Evolutionary conservation across 2,888 invertebrate species (phyloP).

Genomic region (Horisme vitalbata): DNA sequence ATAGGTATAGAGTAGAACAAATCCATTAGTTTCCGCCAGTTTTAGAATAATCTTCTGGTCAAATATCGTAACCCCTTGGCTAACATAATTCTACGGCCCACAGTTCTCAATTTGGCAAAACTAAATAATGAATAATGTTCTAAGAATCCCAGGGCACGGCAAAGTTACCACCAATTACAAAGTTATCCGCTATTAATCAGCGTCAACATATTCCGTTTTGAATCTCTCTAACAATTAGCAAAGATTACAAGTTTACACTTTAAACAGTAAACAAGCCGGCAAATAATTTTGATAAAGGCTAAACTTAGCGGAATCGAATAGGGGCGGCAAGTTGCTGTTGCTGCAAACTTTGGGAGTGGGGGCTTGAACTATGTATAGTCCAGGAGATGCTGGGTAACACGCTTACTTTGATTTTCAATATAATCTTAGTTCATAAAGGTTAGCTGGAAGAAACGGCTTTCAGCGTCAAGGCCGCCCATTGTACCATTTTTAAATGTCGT

Average conservation of each 20-base stretch:
- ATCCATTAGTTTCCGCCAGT: too few relatives aligned
- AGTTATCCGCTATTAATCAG: constrained; percentile 4
- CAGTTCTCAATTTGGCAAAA: too few relatives aligned
- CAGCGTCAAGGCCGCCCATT: too few relatives aligned
- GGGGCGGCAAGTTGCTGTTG: constrained; percentile 22
- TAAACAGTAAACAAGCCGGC: constrained; percentile 10
- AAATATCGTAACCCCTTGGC: too few relatives aligned
- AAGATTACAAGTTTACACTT: constrained; percentile 14
- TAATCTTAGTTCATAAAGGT: too few relatives aligned
- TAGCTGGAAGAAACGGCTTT: too few relatives aligned
- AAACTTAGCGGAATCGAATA: constrained; percentile 38
- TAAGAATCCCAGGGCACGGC: too few relatives aligned
- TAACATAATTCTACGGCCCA: too few relatives aligned
- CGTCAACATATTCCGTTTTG: constrained; percentile 8
- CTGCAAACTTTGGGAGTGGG: constrained; percentile 3
- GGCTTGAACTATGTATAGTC: constrained; percentile 4
- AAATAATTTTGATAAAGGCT: constrained; percentile 38
- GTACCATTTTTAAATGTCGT: too few relatives aligned
- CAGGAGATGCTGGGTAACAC: background rate
- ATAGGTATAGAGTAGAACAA: too few relatives aligned
- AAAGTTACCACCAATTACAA: constrained; percentile 1
- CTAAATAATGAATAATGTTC: too few relatives aligned
- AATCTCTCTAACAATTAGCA: constrained; percentile 5
- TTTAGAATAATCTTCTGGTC: background rate
- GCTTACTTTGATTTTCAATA: too few relatives aligned